Evolutionary conservation across 2,113 vertebrate genomes (phyloP).

Genomic region (Alouatta palliata): DNA sequence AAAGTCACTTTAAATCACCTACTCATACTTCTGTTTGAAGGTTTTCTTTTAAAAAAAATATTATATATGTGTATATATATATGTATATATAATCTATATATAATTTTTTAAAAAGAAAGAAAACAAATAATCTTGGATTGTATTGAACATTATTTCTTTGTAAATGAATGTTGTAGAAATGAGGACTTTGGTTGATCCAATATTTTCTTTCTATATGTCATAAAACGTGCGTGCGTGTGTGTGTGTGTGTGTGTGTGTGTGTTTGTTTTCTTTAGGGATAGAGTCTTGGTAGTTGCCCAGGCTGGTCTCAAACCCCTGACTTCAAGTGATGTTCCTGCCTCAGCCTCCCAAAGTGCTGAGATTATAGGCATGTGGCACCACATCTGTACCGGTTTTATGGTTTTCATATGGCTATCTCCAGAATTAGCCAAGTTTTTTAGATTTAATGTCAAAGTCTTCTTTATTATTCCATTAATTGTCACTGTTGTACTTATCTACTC

Average conservation of each 20-base stretch:
- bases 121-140: constrained; percentile 52
- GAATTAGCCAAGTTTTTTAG: constrained; percentile 60
- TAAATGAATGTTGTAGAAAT: constrained; percentile 79
- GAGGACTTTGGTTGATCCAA: constrained; percentile 76
- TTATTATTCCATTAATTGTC: constrained; percentile 70
- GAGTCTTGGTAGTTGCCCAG: too few relatives aligned
- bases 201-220: constrained; percentile 59
- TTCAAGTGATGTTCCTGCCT: too few relatives aligned
- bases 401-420: constrained; percentile 58
- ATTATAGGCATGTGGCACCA: too few relatives aligned
- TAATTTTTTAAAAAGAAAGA: not conserved
- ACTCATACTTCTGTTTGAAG: constrained; percentile 75
- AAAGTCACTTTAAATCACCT: constrained; percentile 77
- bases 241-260: too few relatives aligned
- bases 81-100: too few relatives aligned
- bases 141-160: constrained; percentile 80
- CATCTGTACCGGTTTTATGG: not conserved
- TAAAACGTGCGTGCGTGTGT: too few relatives aligned
- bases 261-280: too few relatives aligned
- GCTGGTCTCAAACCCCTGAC: too few relatives aligned
- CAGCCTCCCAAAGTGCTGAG: too few relatives aligned
- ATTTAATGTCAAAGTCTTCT: constrained; percentile 59
- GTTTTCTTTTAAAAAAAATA: too few relatives aligned
- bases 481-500: constrained; percentile 67
- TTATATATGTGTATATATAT: too few relatives aligned